Percentiles rank a stretch among this genome's conserved stretches.
phyloP scores from a whole-genome alignment of 1,140 invertebrate species.

The Andrena cerasifolii region DNA sequence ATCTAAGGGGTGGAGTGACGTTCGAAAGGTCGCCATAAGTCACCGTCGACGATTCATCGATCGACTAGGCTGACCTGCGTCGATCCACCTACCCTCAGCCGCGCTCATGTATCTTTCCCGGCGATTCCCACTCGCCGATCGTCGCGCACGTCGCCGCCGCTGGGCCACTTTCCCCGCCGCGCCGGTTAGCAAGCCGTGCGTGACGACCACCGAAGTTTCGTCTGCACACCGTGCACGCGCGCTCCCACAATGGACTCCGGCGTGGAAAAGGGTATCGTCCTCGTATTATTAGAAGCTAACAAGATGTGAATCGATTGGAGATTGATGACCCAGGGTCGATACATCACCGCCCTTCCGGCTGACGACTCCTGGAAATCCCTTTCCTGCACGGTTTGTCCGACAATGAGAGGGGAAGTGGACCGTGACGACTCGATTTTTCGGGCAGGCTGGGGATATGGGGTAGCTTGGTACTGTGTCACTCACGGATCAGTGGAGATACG shows the following conservation, averaged over 20 bases:
- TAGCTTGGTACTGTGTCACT: no score
- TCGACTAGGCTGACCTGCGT: constrained; percentile 15
- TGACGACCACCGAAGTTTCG: constrained; percentile 24
- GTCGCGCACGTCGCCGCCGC: no score
- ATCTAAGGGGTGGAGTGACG: no score
- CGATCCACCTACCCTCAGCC: background rate
- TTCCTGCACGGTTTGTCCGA: constrained; percentile 6
- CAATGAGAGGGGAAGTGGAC: no score
- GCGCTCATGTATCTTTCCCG: constrained; percentile 13
- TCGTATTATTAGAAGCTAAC: constrained; percentile 35
- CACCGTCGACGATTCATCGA: constrained; percentile 34
- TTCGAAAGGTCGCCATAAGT: constrained; percentile 36
- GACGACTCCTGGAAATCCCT: background rate
- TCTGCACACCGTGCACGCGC: background rate
- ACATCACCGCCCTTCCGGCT: background rate
- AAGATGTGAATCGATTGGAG: constrained; percentile 34
- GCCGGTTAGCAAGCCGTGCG: background rate
- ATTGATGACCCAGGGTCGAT: constrained; percentile 8
- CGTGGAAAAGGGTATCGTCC: background rate
- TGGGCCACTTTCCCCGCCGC: background rate
- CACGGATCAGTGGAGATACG: no score
- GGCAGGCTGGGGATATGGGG: no score
- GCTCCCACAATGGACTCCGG: background rate
- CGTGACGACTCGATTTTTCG: background rate
- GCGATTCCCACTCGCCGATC: no score